Conservation (phyloP, 2,797 vertebrate genomes). For the Sandelia bainsii region DNA sequence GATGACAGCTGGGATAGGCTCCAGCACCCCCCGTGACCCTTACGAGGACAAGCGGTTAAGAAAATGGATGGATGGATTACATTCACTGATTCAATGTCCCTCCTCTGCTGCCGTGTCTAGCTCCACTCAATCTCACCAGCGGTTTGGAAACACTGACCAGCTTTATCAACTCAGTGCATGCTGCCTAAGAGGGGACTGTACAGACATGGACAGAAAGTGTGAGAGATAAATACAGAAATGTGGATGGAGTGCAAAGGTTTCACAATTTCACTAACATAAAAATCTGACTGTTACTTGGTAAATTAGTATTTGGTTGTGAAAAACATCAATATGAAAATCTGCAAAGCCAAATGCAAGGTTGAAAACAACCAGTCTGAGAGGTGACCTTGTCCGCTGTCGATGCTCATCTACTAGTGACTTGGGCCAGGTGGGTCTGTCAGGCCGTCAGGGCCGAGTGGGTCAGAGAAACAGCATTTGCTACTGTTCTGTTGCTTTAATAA, state of each 20-base stretch:
- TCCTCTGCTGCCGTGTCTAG: conserved; percentile 63
- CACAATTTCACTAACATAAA: conserved; percentile 1
- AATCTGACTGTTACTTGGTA: not conserved
- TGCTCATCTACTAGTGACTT: conserved; percentile 58
- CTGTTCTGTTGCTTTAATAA: conserved; percentile 73
- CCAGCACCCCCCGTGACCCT: too few species aligned
- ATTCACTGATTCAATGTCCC: conserved; percentile 74
- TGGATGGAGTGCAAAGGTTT: not conserved
- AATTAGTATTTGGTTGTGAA: conserved; percentile 6
- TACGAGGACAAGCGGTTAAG: too few species aligned
- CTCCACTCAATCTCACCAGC: conserved; percentile 61
- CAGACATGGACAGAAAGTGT: not conserved
- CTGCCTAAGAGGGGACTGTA: not conserved
- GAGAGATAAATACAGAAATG: conserved; percentile 4
- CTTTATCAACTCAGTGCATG: conserved; percentile 55
- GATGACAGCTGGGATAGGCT: too few species aligned
- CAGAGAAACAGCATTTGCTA: conserved; percentile 66
- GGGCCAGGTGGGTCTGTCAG: conserved; percentile 73
- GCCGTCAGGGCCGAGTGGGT: conserved; percentile 61
- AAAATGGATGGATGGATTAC: too few species aligned
- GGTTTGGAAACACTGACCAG: conserved; percentile 53
- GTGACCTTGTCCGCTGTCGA: conserved; percentile 65
- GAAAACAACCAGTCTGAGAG: conserved; percentile 47
- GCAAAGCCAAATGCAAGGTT: conserved; percentile 18
- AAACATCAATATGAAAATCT: conserved; percentile 22